Percentiles rank a stretch among this genome's conserved stretches.
Conservation (phyloP, 1,140 invertebrate species). For the Leptopilina boulardi region DNA sequence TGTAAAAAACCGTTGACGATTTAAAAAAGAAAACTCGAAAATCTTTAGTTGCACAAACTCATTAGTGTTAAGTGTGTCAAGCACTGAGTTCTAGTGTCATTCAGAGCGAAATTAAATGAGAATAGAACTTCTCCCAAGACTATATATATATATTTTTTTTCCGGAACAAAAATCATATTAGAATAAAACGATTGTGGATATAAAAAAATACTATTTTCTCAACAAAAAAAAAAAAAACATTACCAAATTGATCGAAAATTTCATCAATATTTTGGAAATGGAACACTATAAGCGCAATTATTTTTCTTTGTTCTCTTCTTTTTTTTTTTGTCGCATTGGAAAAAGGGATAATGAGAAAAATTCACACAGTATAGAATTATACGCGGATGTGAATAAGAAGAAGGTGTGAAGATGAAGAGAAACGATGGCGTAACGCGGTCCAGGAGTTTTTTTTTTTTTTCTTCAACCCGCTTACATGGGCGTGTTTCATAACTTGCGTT, state of each 20-base stretch:
- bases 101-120: slow-evolving; percentile 8
- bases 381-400: slow-evolving; percentile 51
- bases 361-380: slow-evolving; percentile 44
- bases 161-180: not conserved
- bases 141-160: not conserved
- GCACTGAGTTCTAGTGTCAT: not conserved
- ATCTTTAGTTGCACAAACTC: slow-evolving; percentile 2
- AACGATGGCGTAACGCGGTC: slow-evolving; percentile 46
- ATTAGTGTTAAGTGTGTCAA: slow-evolving; percentile 14
- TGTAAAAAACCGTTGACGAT: no score
- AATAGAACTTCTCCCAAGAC: not conserved
- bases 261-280: no score
- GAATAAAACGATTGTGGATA: not conserved
- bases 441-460: slow-evolving; percentile 37
- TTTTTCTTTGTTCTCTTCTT: no score
- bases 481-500: slow-evolving; percentile 58
- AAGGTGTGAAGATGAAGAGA: slow-evolving; percentile 51
- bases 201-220: no score
- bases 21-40: not conserved
- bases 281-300: no score
- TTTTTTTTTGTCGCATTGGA: no score
- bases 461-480: slow-evolving; percentile 43
- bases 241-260: no score
- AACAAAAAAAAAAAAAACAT: no score
- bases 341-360: slow-evolving; percentile 34